Percentiles rank a stretch among this genome's conserved stretches.
Conservation (phyloP, 1,140 invertebrate species). For the Musca vetustissima region DNA sequence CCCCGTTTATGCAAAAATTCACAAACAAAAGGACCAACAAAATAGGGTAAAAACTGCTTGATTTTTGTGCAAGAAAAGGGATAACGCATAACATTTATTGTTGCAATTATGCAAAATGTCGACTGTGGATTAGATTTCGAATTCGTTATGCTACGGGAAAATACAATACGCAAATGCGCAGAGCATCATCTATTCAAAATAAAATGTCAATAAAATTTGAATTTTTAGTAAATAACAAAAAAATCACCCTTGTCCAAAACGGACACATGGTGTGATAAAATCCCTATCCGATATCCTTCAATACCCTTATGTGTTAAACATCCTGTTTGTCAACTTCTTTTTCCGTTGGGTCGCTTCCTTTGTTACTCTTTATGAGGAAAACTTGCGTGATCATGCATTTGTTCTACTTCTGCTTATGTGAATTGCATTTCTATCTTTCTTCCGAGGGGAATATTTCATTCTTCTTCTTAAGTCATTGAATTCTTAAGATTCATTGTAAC, state of each 20-base stretch:
- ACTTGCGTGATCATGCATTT: slow-evolving; percentile 7
- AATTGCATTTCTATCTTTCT: neutral
- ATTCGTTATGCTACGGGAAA: slow-evolving; percentile 3
- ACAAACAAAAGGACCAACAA: neutral
- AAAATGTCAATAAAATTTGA: slow-evolving; percentile 16
- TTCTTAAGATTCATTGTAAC: slow-evolving; percentile 9
- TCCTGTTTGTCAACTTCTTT: no score
- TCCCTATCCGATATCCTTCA: neutral
- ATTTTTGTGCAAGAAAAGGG: neutral
- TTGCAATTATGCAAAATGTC: slow-evolving; percentile 17
- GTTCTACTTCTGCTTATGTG: neutral
- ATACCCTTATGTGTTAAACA: neutral
- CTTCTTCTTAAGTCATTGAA: neutral
- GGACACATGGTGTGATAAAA: neutral
- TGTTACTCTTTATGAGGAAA: neutral
- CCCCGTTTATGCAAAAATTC: slow-evolving; percentile 5
- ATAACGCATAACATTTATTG: neutral
- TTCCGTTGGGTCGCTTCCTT: neutral
- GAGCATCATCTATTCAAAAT: no score
- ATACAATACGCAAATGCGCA: no score
- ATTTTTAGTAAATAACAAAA: slow-evolving; percentile 2
- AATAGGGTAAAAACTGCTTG: slow-evolving; percentile 5
- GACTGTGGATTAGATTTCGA: neutral
- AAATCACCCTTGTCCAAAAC: neutral
- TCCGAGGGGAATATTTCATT: neutral